A percentile compares a stretch with the other conserved stretches of the same genome.
Evolutionary conservation across 2,797 vertebrate genomes (phyloP).

Genomic region (Xerus rutilus): DNA sequence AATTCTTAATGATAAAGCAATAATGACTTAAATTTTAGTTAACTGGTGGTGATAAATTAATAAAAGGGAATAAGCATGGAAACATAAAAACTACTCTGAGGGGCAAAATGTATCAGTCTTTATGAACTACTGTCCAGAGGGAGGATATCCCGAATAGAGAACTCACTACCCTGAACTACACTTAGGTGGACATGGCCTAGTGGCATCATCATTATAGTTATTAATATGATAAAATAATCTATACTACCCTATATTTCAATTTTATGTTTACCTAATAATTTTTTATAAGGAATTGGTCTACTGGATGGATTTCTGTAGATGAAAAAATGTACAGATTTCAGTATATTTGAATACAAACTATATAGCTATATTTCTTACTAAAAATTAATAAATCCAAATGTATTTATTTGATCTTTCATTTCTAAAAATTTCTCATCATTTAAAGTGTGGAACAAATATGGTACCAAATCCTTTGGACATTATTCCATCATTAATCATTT

Average conservation of each 20-base stretch:
- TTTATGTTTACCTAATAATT: not conserved
- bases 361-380: not conserved
- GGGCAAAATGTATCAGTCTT: slow-evolving; percentile 30
- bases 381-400: slow-evolving; percentile 29
- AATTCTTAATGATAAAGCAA: slow-evolving; percentile 53
- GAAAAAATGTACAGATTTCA: not conserved
- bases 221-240: slow-evolving; percentile 22
- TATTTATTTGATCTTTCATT: not conserved
- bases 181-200: not conserved
- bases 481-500: slow-evolving; percentile 53
- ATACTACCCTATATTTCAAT: not conserved
- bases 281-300: slow-evolving; percentile 42
- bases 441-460: not conserved
- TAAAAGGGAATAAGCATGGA: not conserved
- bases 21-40: slow-evolving; percentile 36
- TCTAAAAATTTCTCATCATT: not conserved
- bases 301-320: not conserved
- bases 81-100: slow-evolving; percentile 43
- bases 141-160: not conserved
- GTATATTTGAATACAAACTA: slow-evolving; percentile 36
- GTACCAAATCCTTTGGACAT: not conserved
- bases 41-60: slow-evolving; percentile 29
- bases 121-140: not conserved
- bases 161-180: not conserved
- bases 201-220: not conserved